Evolutionary conservation across 1,140 invertebrate genomes (phyloP), one percentile per base, ranked within the genome.

Genomic region (Drosophila lowei): DNA sequence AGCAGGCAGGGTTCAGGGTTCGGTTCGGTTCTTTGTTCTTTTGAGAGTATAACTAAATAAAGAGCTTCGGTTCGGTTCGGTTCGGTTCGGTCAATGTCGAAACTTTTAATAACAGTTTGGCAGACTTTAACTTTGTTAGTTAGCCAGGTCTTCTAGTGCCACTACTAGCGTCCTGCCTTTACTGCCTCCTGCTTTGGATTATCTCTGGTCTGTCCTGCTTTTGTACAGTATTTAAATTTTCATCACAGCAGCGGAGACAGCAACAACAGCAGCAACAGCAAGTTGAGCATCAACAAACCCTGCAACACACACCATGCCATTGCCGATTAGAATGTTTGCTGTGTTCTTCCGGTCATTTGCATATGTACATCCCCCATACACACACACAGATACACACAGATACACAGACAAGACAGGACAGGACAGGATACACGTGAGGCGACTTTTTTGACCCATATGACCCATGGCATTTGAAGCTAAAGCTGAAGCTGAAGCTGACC

Each of bases 261-360:
- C 15, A 50, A n/a, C n/a, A 30, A 46, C 55, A 28, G 13, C 23
- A 50, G 11, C 25, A 50, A 15, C 21, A 30, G 23, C 23, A 58
- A 55, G 41, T 50, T 28, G 21, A 53, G 57, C 30, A 68, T 38
- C 57, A 18, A 44, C 23, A 56, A 59, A 8, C 42, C 56, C 48
- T 58, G 44, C 46, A 54, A 62, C 57, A 70, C 21, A 63, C 44
- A 68, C 30, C 64, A 49, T 55, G 23, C 55, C 21, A 30, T 56
- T 63, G 59, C 66, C 70, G 74, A 83, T 83, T 78, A 77, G 44
- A 57, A 38, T 76, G 72, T 77, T 77, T 63, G 63, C 59, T 64
- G 42, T 70, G 47, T 64, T 62, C 34, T 13, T 13, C 59, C 50
- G 46, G 43, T 58, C 57, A 63, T 72, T 61, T 73, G 60, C 62